phyloP scores from a whole-genome alignment of 64 coral and sea anemone species.

The Stichodactyla helianthus region DNA sequence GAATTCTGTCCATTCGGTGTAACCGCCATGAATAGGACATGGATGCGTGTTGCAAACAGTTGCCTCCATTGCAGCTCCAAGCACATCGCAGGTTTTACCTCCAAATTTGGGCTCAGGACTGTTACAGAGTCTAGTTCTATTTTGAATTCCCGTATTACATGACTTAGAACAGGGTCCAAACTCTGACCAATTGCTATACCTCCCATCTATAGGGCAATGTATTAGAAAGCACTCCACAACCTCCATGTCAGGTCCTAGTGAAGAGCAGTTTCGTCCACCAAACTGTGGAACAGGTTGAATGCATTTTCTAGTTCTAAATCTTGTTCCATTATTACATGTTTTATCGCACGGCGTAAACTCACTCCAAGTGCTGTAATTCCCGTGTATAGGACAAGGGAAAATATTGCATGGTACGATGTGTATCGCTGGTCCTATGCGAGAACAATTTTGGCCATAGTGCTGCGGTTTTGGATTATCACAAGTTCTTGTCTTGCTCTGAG shows the following conservation, averaged over 20 bases:
- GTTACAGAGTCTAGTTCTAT: constrained; percentile 17
- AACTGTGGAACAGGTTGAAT: constrained; percentile 36
- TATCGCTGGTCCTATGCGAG: constrained; percentile 26
- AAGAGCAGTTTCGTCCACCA: constrained; percentile 42
- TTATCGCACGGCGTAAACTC: constrained; percentile 25
- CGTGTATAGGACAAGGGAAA: constrained; percentile 49
- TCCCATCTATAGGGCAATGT: constrained; percentile 37
- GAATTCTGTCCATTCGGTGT: constrained; percentile 64
- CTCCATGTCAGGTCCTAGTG: constrained; percentile 7
- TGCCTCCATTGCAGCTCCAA: constrained; percentile 35
- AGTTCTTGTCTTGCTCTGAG: constrained; percentile 25
- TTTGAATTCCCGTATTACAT: constrained; percentile 14
- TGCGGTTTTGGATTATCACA: constrained; percentile 38
- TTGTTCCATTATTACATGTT: constrained; percentile 40
- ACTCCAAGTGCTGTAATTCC: constrained; percentile 29
- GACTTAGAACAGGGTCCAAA: constrained; percentile 19
- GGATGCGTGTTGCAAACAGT: constrained; percentile 46
- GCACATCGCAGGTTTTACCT: constrained; percentile 40
- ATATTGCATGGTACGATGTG: constrained; percentile 31
- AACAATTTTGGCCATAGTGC: constrained; percentile 40
- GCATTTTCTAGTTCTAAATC: constrained; percentile 38
- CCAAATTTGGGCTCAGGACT: constrained; percentile 37
- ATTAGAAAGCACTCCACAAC: constrained; percentile 1
- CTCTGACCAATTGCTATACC: constrained; percentile 17
- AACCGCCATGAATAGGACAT: constrained; percentile 74